Evolutionary conservation across 2,113 vertebrate species (phyloP), one percentile per base, ranked within the genome.

Genomic region (Ophthalmolycus amberensis): DNA sequence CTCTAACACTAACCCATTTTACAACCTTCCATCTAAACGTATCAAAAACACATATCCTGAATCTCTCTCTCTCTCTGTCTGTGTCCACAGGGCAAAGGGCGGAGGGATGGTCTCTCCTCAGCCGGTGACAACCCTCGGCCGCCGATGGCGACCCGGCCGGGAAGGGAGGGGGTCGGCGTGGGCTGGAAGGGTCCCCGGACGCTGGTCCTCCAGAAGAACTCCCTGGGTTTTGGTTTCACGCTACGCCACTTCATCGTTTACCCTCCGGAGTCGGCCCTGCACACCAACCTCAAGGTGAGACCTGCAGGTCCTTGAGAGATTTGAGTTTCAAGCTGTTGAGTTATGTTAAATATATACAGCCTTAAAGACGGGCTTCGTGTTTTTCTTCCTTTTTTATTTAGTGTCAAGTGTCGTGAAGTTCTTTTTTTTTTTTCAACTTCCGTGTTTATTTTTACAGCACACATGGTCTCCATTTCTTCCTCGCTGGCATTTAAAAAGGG

Each of bases 221-320:
- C 92, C 4, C 97, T 97, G 94, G 98, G 98, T 1, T 99, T 99
- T 0, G 98, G 98, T 60, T 99, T 99, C 95, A 99, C 98, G 6
- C 92, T 99, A 6, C 97, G 98, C 8, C 98, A 99, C 92, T 99
- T 99, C 95, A 99, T 99, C 15, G 98, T 99, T 66, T 99, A 99
- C 94, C 98, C 98, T 0, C 98, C 98, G 0, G 98, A 98, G 89
- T 98, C 98, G 0, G 95, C 97, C 0, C 93, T 99, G 88, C 97
- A 96, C 91, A 93, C 94, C 82, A 90, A 89, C 86, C 65, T 96
- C 86, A 97, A 97, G 97, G 98, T 99, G 94, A 32, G 90, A 18
- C n/a, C 66, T 14, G 27, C 44, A 62, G 9, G 58, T 11, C 54
- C 67, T 56, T 10, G 27, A 65, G 16, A 46, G 18, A 10, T 44